A percentile compares a stretch with the other conserved stretches of the same genome.
Evolutionary conservation across 1,140 invertebrate species (phyloP).

Genomic region (Eciton burchellii): DNA sequence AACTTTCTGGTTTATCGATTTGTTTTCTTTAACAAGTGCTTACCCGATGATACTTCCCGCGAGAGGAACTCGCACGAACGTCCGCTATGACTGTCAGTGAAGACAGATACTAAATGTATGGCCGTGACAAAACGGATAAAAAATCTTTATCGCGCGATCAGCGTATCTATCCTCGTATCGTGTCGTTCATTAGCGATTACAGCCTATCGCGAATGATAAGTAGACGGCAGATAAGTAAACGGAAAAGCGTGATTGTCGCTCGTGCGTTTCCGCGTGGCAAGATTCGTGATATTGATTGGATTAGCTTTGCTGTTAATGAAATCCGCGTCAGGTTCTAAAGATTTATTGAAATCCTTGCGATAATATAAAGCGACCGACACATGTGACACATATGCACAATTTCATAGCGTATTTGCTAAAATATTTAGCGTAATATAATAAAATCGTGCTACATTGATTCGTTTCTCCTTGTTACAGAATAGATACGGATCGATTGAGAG

Average conservation of each 20-base stretch:
- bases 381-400: no score
- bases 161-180: slow-evolving; percentile 14
- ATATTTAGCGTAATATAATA: no score
- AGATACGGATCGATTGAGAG: no score
- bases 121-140: slow-evolving; percentile 57
- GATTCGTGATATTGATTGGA: not conserved
- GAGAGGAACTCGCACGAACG: not conserved
- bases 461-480: no score
- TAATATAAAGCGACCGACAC: no score
- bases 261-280: not conserved
- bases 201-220: slow-evolving; percentile 35
- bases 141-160: slow-evolving; percentile 60
- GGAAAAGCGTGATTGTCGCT: not conserved
- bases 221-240: slow-evolving; percentile 57
- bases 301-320: not conserved
- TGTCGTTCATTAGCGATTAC: slow-evolving; percentile 45
- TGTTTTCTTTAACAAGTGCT: no score
- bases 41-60: not conserved
- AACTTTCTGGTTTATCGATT: not conserved
- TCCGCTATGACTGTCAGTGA: slow-evolving; percentile 4
- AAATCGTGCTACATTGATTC: no score
- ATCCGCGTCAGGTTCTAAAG: not conserved
- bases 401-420: no score
- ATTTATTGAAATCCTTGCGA: not conserved
- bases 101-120: slow-evolving; percentile 31